Conservation (phyloP, 2,888 invertebrate species). For the Malthinus seriepunctatus region DNA sequence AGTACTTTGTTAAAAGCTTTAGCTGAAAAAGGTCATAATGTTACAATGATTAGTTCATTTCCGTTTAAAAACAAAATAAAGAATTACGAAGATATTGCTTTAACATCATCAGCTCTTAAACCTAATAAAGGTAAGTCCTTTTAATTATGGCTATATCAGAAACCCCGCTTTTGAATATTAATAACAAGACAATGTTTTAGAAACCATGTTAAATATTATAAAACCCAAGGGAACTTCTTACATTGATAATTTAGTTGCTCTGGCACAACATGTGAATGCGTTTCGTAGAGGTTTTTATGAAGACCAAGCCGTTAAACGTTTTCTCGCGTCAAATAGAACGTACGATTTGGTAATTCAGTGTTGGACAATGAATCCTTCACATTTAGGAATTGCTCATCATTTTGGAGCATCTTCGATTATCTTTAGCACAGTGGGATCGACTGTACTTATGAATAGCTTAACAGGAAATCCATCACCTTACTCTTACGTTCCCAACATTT, state of each 20-base stretch:
- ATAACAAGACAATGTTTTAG: neutral
- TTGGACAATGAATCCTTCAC: constrained; percentile 41
- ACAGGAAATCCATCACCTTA: constrained; percentile 40
- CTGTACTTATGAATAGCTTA: constrained; percentile 29
- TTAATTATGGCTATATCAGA: too few species aligned
- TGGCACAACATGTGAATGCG: neutral
- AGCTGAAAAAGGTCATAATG: constrained; percentile 58
- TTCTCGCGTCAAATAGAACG: constrained; percentile 18
- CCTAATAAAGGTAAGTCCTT: too few species aligned
- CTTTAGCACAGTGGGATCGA: constrained; percentile 31
- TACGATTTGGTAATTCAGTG: constrained; percentile 41
- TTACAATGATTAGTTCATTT: constrained; percentile 55
- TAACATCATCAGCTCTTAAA: neutral
- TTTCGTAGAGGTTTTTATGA: neutral
- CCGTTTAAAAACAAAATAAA: constrained; percentile 30
- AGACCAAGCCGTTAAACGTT: neutral
- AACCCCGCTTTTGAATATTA: too few species aligned
- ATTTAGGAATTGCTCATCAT: constrained; percentile 38
- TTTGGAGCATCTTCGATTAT: constrained; percentile 39
- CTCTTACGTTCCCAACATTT: constrained; percentile 42
- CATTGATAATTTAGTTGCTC: neutral
- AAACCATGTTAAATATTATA: neutral
- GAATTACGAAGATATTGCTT: constrained; percentile 37
- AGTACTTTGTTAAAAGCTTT: constrained; percentile 56
- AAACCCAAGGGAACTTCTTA: neutral